These are phyloP conservation scores for Congeria kusceri DNA, from an alignment of 2,888 invertebrate genomes.

Conservation along the genomic window DNA sequence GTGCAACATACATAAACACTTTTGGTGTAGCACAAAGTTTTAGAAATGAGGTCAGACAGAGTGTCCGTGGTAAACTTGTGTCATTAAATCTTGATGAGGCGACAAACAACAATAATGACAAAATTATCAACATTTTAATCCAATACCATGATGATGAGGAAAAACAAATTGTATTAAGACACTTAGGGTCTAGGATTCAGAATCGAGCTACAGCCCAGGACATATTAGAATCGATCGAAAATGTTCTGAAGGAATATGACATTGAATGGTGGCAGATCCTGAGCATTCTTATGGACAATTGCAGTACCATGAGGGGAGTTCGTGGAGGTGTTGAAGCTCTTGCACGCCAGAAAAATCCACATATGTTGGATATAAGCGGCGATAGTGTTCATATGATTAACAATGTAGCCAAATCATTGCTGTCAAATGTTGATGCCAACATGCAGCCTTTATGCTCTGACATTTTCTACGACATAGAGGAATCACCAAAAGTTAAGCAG, in stretches of 20 bases:
- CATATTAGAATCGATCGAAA: constrained; percentile 21
- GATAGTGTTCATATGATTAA: constrained; percentile 14
- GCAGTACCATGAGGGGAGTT: constrained; percentile 41
- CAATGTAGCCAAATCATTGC: neutral
- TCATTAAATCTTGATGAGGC: constrained; percentile 41
- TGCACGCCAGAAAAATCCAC: neutral
- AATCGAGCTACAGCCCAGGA: constrained; percentile 33
- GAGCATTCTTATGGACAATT: constrained; percentile 39
- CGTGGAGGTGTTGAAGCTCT: constrained; percentile 43
- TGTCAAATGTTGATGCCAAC: too few species aligned
- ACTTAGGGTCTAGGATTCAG: constrained; percentile 28
- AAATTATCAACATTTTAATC: constrained; percentile 33
- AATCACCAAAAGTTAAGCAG: constrained; percentile 42
- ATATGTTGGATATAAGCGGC: constrained; percentile 11
- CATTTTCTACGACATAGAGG: constrained; percentile 47
- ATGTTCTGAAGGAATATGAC: constrained; percentile 27
- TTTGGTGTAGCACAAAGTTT: too few species aligned
- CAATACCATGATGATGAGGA: constrained; percentile 33
- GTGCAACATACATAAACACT: too few species aligned
- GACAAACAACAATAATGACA: constrained; percentile 47
- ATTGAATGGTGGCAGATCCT: constrained; percentile 30
- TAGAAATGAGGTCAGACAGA: constrained; percentile 31
- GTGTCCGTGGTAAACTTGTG: constrained; percentile 12
- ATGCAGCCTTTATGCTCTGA: constrained; percentile 4
- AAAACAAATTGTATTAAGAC: constrained; percentile 7